Percentiles rank a stretch among this genome's conserved stretches.
These are phyloP conservation scores for Drosophila mimica DNA, from an alignment of 2,888 invertebrate genomes.

Conservation along the genomic window DNA sequence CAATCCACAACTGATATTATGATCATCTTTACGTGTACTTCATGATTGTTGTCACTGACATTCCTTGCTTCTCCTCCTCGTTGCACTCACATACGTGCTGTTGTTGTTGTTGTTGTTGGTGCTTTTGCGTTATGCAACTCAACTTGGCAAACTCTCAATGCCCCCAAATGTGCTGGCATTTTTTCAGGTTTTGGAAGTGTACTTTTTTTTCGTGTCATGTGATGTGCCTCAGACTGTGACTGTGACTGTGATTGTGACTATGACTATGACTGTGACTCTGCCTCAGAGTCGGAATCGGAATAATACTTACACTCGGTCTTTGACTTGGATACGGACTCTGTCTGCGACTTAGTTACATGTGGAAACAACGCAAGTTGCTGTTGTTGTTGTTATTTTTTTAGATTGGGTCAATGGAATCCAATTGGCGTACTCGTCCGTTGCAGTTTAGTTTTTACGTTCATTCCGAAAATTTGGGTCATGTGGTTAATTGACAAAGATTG, in stretches of 20 bases:
- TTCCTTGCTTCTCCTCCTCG: slow-evolving; percentile 17
- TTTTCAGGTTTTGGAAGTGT: slow-evolving; percentile 62
- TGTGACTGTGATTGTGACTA: slow-evolving; percentile 20
- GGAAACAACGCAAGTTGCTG: slow-evolving; percentile 29
- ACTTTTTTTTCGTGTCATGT: slow-evolving; percentile 45
- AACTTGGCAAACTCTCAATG: slow-evolving; percentile 40
- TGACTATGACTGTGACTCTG: slow-evolving; percentile 6
- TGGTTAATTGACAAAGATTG: slow-evolving; percentile 80
- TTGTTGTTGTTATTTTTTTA: slow-evolving; percentile 48
- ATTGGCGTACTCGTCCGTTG: slow-evolving; percentile 61
- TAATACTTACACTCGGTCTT: slow-evolving; percentile 5
- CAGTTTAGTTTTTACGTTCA: slow-evolving; percentile 58
- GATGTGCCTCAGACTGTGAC: slow-evolving; percentile 17
- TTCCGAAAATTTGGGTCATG: slow-evolving; percentile 68
- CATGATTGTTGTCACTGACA: slow-evolving; percentile 28
- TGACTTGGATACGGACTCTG: slow-evolving; percentile 13
- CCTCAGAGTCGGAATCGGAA: slow-evolving; percentile 1
- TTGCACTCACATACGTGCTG: slow-evolving; percentile 12
- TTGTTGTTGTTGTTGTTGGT: neutral
- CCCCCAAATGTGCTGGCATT: slow-evolving; percentile 53
- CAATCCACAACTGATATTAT: slow-evolving; percentile 10
- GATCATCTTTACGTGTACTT: neutral
- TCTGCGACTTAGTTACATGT: slow-evolving; percentile 38
- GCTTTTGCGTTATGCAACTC: slow-evolving; percentile 52
- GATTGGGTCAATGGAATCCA: slow-evolving; percentile 82